Percentiles rank a stretch among this genome's conserved stretches.
Evolutionary conservation across 2,797 vertebrate species (phyloP).

Genomic region (Anisognathus igniventris): DNA sequence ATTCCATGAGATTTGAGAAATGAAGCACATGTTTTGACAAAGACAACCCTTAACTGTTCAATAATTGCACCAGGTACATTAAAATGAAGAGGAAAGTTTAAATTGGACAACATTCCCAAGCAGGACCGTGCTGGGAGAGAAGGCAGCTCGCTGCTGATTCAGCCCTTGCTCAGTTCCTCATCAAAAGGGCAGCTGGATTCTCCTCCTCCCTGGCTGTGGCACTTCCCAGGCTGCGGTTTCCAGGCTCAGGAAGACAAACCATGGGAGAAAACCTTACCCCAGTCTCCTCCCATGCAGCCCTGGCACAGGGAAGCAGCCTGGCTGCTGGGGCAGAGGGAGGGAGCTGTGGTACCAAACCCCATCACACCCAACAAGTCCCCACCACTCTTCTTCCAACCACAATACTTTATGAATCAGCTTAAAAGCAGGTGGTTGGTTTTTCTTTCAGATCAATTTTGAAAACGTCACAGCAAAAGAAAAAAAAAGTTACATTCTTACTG

Average conservation of each 20-base stretch:
- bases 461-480: not conserved
- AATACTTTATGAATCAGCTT: not conserved
- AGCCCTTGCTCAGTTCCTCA: not conserved
- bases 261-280: accelerated
- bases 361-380: accelerated
- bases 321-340: not conserved
- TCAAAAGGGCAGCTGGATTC: accelerated
- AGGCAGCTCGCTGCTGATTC: not conserved
- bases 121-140: accelerated
- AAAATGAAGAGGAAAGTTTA: not conserved
- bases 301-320: not conserved
- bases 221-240: not conserved
- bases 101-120: not conserved
- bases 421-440: not conserved
- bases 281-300: not conserved
- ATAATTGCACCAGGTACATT: not conserved
- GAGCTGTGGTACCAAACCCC: not conserved
- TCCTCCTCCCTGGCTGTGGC: not conserved
- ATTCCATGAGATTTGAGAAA: not conserved
- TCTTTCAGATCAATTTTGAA: not conserved
- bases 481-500: not conserved
- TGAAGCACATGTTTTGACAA: accelerated
- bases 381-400: not conserved
- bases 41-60: not conserved
- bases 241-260: not conserved